Percentiles rank a stretch among this genome's conserved stretches.
These are phyloP conservation scores for Timema podura DNA, from an alignment of 2,888 invertebrate genomes.

Conservation along the genomic window DNA sequence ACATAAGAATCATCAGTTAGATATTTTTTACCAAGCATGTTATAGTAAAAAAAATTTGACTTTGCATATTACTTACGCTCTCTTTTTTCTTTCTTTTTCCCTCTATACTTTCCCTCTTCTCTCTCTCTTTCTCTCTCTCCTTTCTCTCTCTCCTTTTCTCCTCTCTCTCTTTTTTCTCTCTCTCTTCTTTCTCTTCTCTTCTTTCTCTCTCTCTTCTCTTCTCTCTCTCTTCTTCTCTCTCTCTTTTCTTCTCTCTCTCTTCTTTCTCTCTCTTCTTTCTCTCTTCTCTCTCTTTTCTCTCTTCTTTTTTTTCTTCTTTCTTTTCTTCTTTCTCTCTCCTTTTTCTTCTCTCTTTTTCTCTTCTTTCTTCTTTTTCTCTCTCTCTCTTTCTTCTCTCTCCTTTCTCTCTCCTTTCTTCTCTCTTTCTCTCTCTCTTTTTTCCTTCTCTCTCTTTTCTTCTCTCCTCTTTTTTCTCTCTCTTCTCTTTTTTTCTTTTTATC, in stretches of 20 bases:
- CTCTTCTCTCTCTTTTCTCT: not conserved
- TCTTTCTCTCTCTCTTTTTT: not conserved
- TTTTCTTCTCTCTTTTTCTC: not conserved
- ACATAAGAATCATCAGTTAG: no score
- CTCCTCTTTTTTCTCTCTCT: not conserved
- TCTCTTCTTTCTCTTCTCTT: not conserved
- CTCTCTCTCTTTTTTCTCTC: not conserved
- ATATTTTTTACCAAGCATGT: no score
- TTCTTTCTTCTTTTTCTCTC: not conserved
- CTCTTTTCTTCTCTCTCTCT: no score
- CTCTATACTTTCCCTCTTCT: not conserved
- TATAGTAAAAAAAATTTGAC: not conserved
- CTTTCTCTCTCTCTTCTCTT: no score
- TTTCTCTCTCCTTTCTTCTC: not conserved
- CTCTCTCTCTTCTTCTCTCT: not conserved
- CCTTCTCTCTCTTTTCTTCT: not conserved
- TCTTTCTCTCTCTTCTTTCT: not conserved
- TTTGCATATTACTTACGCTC: not conserved
- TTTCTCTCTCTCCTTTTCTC: conserved; percentile 1
- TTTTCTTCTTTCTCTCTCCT: not conserved
- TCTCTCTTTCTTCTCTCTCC: not conserved
- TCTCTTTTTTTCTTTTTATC: not conserved
- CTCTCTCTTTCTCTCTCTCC: conserved; percentile 11
- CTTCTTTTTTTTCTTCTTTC: not conserved
- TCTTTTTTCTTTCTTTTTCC: not conserved